These are phyloP conservation scores for Cranoglanis bouderius DNA, from an alignment of 2,113 vertebrate genomes.

Conservation along the genomic window DNA sequence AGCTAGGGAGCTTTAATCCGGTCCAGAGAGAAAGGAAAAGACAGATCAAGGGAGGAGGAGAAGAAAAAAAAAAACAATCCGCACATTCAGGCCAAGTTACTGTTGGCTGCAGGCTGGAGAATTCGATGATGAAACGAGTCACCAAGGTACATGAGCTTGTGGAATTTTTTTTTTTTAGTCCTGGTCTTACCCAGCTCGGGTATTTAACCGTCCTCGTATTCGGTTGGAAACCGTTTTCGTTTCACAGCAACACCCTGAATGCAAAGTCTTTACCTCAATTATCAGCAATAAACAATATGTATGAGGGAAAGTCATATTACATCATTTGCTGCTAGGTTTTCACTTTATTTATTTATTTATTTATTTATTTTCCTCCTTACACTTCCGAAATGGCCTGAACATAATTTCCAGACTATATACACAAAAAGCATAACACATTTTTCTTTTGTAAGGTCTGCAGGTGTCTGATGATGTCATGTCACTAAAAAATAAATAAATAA, in stretches of 20 bases:
- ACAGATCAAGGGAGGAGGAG: not conserved
- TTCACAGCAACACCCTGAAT: not conserved
- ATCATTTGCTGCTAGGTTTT: not conserved
- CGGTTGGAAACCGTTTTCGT: not conserved
- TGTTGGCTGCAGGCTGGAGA: slow-evolving; percentile 50
- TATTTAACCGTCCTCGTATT: not conserved
- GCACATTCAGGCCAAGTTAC: slow-evolving; percentile 45
- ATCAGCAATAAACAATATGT: not conserved
- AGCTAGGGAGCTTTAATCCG: slow-evolving; percentile 41
- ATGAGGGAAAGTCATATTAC: not conserved
- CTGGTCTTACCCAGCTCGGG: slow-evolving; percentile 13
- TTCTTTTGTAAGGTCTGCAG: no score
- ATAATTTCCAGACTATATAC: no score
- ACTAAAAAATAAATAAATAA: no score
- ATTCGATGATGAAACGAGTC: slow-evolving; percentile 51
- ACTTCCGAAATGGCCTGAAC: not conserved
- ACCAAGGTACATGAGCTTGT: slow-evolving; percentile 33
- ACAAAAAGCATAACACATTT: no score
- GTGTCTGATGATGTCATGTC: no score
- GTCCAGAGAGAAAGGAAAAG: slow-evolving; percentile 24
- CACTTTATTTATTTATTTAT: not conserved
- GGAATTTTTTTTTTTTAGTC: not conserved
- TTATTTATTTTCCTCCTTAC: not conserved
- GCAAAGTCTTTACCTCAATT: not conserved
- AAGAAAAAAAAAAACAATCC: not conserved